These are phyloP conservation scores for Trichechus manatus DNA, from an alignment of 2,113 vertebrate genomes.

Conservation along the genomic window DNA sequence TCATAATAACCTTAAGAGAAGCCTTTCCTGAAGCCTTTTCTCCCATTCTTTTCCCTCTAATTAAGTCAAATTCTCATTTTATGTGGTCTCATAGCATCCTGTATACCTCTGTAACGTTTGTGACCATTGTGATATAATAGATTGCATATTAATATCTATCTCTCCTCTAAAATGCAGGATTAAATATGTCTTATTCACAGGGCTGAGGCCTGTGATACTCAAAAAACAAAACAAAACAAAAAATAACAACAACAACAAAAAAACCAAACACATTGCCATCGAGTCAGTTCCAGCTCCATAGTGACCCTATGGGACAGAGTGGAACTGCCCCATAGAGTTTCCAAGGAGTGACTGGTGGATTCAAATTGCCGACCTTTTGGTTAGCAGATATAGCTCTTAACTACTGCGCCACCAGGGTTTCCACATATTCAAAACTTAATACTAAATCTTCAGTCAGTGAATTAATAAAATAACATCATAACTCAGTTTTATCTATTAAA, in stretches of 20 bases:
- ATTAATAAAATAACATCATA: background rate
- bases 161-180: background rate
- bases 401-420: no score
- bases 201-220: background rate
- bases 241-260: no score
- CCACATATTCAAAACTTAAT: background rate
- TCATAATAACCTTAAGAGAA: background rate
- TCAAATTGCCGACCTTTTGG: no score
- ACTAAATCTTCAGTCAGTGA: background rate
- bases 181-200: background rate
- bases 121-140: background rate
- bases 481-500: background rate
- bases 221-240: background rate
- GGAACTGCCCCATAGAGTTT: no score
- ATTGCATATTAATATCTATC: background rate
- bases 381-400: no score
- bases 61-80: slow-evolving; percentile 32
- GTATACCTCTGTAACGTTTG: background rate
- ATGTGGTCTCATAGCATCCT: background rate
- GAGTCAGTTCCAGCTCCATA: no score
- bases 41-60: background rate
- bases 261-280: no score
- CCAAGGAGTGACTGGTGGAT: no score
- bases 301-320: no score
- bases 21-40: background rate